Conservation (phyloP, 2,797 vertebrate species). For the Otus scops region DNA sequence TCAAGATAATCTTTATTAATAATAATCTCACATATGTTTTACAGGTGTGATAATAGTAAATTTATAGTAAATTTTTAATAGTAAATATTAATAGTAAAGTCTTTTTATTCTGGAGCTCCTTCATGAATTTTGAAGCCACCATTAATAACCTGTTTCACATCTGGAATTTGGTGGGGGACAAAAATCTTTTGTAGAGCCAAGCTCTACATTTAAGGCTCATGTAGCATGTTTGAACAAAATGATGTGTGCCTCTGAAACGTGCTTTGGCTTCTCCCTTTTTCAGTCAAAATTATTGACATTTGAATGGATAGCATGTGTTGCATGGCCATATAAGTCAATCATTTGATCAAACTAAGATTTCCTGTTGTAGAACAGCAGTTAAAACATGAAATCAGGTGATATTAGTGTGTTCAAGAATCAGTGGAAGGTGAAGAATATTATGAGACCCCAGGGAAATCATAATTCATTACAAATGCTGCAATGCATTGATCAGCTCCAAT, state of each 20-base stretch:
- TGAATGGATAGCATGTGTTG: background rate
- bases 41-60: background rate
- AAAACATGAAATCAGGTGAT: background rate
- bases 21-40: background rate
- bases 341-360: background rate
- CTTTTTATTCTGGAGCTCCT: background rate
- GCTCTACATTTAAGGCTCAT: background rate
- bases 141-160: background rate
- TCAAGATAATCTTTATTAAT: background rate
- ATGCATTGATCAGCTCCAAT: background rate
- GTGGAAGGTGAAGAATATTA: background rate
- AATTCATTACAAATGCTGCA: background rate
- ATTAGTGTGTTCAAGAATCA: background rate
- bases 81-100: background rate
- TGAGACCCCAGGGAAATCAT: background rate
- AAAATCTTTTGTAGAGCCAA: background rate
- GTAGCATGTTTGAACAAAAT: background rate
- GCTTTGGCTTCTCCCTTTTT: background rate
- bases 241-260: background rate
- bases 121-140: background rate
- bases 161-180: background rate
- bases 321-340: background rate
- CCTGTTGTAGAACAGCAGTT: background rate
- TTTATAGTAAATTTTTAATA: background rate
- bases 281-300: background rate